Conservation (phyloP, 1,140 invertebrate species). For the Aculops lycopersici region DNA sequence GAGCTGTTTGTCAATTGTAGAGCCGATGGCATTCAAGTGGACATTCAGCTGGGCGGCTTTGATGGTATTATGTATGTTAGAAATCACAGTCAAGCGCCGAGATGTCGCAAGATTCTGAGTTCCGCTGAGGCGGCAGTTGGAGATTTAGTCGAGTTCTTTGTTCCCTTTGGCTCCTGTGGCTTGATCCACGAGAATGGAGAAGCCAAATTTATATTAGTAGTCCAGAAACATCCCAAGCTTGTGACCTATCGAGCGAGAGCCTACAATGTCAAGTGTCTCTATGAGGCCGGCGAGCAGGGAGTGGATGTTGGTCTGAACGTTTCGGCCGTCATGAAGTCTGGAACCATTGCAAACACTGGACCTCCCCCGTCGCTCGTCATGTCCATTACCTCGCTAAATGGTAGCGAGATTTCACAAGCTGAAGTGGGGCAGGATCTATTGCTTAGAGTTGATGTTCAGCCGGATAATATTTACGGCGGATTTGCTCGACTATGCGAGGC, state of each 20-base stretch:
- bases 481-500: slow-evolving; percentile 68
- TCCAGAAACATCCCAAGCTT: slow-evolving; percentile 73
- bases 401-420: slow-evolving; percentile 52
- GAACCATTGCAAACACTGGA: slow-evolving; percentile 72
- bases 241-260: slow-evolving; percentile 77
- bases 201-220: slow-evolving; percentile 61
- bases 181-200: slow-evolving; percentile 61
- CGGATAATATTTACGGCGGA: slow-evolving; percentile 63
- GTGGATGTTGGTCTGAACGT: slow-evolving; percentile 73
- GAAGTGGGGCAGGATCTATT: slow-evolving; percentile 69
- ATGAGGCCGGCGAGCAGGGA: slow-evolving; percentile 67
- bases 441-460: slow-evolving; percentile 66
- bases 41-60: slow-evolving; percentile 43
- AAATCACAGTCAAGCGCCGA: slow-evolving; percentile 62
- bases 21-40: slow-evolving; percentile 60
- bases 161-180: slow-evolving; percentile 60
- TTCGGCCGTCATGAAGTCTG: slow-evolving; percentile 62
- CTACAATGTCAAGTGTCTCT: slow-evolving; percentile 72
- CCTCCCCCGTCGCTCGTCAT: slow-evolving; percentile 66
- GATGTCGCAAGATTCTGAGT: slow-evolving; percentile 44
- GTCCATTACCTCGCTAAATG: slow-evolving; percentile 54
- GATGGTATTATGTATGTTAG: slow-evolving; percentile 73
- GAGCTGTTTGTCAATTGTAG: slow-evolving; percentile 36
- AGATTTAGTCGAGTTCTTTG: slow-evolving; percentile 49
- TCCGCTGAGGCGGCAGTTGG: slow-evolving; percentile 33